These are phyloP conservation scores for Chaenodraco wilsoni DNA, from an alignment of 2,797 vertebrate species.

Conservation along the genomic window DNA sequence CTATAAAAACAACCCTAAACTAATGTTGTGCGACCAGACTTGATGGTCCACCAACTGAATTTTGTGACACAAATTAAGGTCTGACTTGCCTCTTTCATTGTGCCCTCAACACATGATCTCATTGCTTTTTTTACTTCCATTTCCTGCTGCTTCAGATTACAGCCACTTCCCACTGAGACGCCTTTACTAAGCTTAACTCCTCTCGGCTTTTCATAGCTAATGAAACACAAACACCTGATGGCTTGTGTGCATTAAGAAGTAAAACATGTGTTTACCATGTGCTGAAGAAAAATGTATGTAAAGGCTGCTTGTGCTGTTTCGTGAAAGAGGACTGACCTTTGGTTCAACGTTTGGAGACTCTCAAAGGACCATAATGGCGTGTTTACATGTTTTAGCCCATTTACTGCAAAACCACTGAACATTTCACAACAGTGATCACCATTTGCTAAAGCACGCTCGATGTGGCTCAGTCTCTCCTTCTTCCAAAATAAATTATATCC, in stretches of 20 bases:
- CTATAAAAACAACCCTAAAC: neutral
- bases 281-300: conserved; percentile 44
- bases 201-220: conserved; percentile 55
- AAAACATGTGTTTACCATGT: conserved; percentile 56
- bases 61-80: conserved; percentile 31
- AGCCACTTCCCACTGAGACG: conserved; percentile 57
- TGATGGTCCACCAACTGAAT: conserved; percentile 19
- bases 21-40: neutral
- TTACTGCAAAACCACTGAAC: conserved; percentile 40
- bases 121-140: conserved; percentile 58
- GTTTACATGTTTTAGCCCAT: conserved; percentile 46
- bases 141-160: conserved; percentile 67
- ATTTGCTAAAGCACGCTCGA: neutral
- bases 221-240: conserved; percentile 75
- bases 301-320: conserved; percentile 56
- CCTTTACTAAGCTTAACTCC: conserved; percentile 47
- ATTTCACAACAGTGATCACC: conserved; percentile 6
- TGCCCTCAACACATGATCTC: conserved; percentile 50
- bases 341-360: conserved; percentile 37
- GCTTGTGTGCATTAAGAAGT: conserved; percentile 48
- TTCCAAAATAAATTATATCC: conserved; percentile 4
- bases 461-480: neutral
- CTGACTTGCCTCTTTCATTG: conserved; percentile 59
- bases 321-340: conserved; percentile 33
- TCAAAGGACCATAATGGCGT: conserved; percentile 22